These are phyloP conservation scores for Platygyra sinensis DNA, from an alignment of 64 coral and sea anemone genomes.

Conservation along the genomic window DNA sequence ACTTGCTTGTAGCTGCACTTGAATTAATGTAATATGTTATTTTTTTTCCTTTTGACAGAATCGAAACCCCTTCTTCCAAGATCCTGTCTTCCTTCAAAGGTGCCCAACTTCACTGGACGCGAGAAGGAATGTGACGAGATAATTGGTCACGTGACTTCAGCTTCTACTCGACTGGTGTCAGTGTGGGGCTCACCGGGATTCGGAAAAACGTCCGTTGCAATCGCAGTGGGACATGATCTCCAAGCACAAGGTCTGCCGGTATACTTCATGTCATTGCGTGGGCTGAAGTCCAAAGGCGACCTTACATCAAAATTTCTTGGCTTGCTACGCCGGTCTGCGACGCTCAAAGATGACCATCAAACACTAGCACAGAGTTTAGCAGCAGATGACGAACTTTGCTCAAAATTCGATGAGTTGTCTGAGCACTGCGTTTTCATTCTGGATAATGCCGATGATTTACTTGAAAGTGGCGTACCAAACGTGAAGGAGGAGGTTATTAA, in stretches of 20 bases:
- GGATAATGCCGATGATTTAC: constrained; percentile 47
- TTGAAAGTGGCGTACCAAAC: no score
- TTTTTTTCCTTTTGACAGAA: neutral
- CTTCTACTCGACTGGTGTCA: no score
- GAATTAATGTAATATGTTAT: no score
- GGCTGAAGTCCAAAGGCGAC: neutral
- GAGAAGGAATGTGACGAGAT: no score
- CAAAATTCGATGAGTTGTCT: neutral
- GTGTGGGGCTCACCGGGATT: no score
- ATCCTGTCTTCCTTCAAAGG: constrained; percentile 23
- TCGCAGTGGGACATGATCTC: constrained; percentile 29
- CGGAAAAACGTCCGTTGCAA: constrained; percentile 49
- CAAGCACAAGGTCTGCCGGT: constrained; percentile 7
- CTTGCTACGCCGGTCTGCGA: neutral
- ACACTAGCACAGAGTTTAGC: neutral
- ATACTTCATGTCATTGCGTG: constrained; percentile 40
- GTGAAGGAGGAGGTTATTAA: neutral
- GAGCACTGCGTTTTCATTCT: constrained; percentile 13
- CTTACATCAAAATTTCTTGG: neutral
- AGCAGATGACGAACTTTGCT: neutral
- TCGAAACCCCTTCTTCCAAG: neutral
- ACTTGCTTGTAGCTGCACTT: no score
- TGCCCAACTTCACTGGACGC: no score
- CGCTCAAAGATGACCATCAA: no score
- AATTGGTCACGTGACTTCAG: no score